Percentiles rank a stretch among this genome's conserved stretches.
Evolutionary conservation across 2,797 vertebrate genomes (phyloP).

Genomic region (Takifugu ocellatus): DNA sequence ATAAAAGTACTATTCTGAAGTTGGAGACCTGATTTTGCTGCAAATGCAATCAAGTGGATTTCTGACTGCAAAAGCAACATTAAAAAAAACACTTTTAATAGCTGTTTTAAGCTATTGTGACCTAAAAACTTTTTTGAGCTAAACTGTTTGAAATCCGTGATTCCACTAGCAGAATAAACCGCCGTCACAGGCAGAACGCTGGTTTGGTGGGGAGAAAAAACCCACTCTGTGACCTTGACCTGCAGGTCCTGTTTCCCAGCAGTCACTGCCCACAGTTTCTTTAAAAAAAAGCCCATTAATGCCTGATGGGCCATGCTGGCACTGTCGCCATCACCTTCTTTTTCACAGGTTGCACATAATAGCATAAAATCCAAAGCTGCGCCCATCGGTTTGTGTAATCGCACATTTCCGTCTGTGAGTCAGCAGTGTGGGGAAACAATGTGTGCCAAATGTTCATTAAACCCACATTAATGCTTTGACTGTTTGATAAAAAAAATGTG

Average conservation of each 20-base stretch:
- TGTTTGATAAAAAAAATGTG: constrained; percentile 41
- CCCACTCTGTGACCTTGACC: constrained; percentile 37
- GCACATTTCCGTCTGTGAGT: constrained; percentile 41
- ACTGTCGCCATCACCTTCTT: constrained; percentile 18
- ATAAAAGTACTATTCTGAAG: too few species aligned
- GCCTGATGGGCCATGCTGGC: constrained; percentile 15
- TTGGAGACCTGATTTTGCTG: too few species aligned
- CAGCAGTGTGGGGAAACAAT: constrained; percentile 37
- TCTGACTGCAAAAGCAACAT: too few species aligned
- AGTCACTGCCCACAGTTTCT: constrained; percentile 6
- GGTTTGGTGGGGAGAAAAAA: neutral
- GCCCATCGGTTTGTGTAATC: constrained; percentile 53
- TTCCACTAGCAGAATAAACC: too few species aligned
- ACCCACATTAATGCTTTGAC: constrained; percentile 38
- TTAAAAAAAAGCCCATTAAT: constrained; percentile 32
- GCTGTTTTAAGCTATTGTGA: too few species aligned
- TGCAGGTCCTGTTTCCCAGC: constrained; percentile 7
- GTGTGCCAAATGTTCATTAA: constrained; percentile 55
- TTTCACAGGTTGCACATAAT: constrained; percentile 45
- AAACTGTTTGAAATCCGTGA: too few species aligned
- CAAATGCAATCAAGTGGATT: too few species aligned
- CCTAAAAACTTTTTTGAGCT: too few species aligned
- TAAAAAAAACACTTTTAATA: too few species aligned
- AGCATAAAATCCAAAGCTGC: constrained; percentile 50
- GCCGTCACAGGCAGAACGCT: too few species aligned